Evolutionary conservation across 1,140 invertebrate species (phyloP), one percentile per base, ranked within the genome.

Genomic region (Aphelenchoides fujianensis): DNA sequence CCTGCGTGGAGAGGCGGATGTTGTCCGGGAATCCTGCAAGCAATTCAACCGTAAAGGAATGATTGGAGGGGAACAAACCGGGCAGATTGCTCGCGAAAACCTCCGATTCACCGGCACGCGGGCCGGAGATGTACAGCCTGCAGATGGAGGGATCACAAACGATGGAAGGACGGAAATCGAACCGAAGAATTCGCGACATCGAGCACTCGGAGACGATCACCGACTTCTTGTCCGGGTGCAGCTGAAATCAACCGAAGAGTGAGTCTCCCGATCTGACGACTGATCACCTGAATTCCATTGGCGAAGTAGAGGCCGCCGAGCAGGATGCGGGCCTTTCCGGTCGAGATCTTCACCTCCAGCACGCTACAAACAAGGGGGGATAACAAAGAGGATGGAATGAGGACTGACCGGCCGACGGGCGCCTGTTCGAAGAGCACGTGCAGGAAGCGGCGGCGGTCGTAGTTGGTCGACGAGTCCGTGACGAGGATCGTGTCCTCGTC

Each of bases 1-100:
- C 85, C 36, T 70, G 54, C 54, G 76, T 77, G 52, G 85, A 84
- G 1, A 80, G 73, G 67, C 85, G 81, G 64, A 86, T 85, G 72
- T 86, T 86, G 72, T 86, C 85, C 19, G 85, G 85, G 57, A 85
- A 84, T 35, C 85, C 85, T n/a, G n/a, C n/a, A n/a, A n/a, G n/a
- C n/a, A n/a, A n/a, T n/a, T n/a, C n/a, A n/a, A n/a, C n/a, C n/a
- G n/a, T n/a, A n/a, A n/a, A n/a, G n/a, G n/a, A n/a, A n/a, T n/a
- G n/a, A n/a, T n/a, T n/a, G n/a, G n/a, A n/a, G n/a, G n/a, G n/a
- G n/a, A n/a, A n/a, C n/a, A n/a, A n/a, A n/a, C n/a, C n/a, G 28
- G 85, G 85, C 30, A 86, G 67, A 74, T 86, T 86, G 9, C 85
- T 79, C n/a, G 76, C 57, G 53, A 86, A 82, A 3, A 83, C 63